Conservation (phyloP, 2,888 invertebrate species). For the Netelia fuscicornis region DNA sequence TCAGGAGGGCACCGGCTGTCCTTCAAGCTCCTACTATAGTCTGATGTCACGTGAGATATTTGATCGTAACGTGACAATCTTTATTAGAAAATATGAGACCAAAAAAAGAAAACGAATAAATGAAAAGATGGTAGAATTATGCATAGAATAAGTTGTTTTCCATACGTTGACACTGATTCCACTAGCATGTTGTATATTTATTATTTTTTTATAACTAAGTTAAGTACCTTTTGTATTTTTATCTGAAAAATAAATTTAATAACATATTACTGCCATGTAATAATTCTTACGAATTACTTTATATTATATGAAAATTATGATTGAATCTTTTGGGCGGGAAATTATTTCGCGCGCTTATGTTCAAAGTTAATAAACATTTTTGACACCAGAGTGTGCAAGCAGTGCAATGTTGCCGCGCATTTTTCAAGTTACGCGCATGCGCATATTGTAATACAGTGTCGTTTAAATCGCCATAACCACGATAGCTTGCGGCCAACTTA, state of each 20-base stretch:
- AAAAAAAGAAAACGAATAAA: constrained; percentile 25
- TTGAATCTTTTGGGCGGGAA: not conserved
- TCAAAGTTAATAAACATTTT: not conserved
- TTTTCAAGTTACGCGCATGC: not conserved
- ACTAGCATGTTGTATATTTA: constrained; percentile 42
- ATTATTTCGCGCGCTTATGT: not conserved
- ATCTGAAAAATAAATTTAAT: not conserved
- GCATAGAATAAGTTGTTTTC: not conserved
- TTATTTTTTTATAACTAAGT: constrained; percentile 37
- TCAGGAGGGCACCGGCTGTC: constrained; percentile 95
- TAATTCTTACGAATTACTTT: not conserved
- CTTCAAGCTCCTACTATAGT: constrained; percentile 95
- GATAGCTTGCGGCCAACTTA: too few relatives aligned
- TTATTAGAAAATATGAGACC: not conserved
- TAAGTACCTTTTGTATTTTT: constrained; percentile 42
- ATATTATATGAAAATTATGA: not conserved
- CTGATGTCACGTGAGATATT: constrained; percentile 81
- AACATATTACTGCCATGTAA: not conserved
- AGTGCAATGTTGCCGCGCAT: not conserved
- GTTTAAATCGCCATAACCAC: too few relatives aligned
- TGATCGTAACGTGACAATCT: not conserved
- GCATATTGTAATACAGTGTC: not conserved
- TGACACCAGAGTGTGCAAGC: not conserved
- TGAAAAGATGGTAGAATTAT: constrained; percentile 7
- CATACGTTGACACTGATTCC: constrained; percentile 18